Percentiles rank a stretch among this genome's conserved stretches.
Evolutionary conservation across 1,140 invertebrate species (phyloP).

Genomic region (Anastatus disparis): DNA sequence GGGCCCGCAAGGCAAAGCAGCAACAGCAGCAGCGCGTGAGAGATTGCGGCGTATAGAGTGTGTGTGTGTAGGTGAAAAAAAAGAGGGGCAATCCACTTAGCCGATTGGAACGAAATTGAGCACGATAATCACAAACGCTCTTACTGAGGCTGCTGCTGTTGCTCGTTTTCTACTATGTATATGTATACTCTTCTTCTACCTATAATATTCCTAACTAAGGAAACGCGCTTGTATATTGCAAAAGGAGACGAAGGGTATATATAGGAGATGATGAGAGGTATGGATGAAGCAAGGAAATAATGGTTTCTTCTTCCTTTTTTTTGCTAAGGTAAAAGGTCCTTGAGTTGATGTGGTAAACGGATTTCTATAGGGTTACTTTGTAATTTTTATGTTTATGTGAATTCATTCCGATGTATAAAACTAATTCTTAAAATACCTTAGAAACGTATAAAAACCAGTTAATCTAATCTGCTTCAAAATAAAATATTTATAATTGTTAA

Average conservation of each 20-base stretch:
- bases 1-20: slow-evolving; percentile 27
- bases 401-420: no score
- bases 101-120: slow-evolving; percentile 36
- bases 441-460: no score
- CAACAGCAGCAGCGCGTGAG: slow-evolving; percentile 6
- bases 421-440: no score
- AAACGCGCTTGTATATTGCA: neutral
- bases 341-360: no score
- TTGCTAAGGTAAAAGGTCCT: no score
- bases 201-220: neutral
- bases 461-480: no score
- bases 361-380: no score
- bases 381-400: no score
- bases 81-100: slow-evolving; percentile 35
- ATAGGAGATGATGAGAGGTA: neutral
- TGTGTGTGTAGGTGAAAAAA: slow-evolving; percentile 1
- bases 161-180: neutral
- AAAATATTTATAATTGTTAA: no score
- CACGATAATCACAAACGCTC: slow-evolving; percentile 30
- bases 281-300: no score
- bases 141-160: neutral
- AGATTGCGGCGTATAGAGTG: slow-evolving; percentile 15
- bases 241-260: neutral
- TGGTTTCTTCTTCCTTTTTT: no score
- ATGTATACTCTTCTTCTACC: no score